These are phyloP conservation scores for Drosophila pachea DNA, from an alignment of 1,140 invertebrate genomes.

Conservation along the genomic window DNA sequence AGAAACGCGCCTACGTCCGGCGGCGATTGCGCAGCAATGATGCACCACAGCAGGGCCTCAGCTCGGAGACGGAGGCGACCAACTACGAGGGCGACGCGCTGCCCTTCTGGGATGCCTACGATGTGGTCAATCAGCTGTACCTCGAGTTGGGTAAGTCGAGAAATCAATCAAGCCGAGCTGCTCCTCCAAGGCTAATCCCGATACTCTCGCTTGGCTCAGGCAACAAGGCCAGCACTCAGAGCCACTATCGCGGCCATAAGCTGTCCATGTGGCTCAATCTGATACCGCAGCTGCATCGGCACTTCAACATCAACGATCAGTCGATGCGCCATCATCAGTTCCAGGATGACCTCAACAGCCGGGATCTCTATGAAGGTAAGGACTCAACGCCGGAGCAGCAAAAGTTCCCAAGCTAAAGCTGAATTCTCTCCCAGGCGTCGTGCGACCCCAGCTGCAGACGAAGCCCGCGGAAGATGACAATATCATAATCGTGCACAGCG, in stretches of 20 bases:
- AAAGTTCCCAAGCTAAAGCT: background rate
- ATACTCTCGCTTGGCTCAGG: slow-evolving; percentile 77
- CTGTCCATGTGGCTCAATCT: slow-evolving; percentile 95
- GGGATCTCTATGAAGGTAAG: slow-evolving; percentile 71
- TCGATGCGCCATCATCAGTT: slow-evolving; percentile 89
- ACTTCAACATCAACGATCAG: slow-evolving; percentile 85
- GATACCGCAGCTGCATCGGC: slow-evolving; percentile 91
- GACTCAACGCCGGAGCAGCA: background rate
- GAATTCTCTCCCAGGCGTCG: slow-evolving; percentile 80
- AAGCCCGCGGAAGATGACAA: slow-evolving; percentile 72
- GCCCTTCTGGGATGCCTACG: slow-evolving; percentile 93
- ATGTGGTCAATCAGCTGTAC: slow-evolving; percentile 92
- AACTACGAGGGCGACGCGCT: slow-evolving; percentile 73
- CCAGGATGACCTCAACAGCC: slow-evolving; percentile 82
- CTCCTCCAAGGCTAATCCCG: background rate
- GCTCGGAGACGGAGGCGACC: slow-evolving; percentile 44
- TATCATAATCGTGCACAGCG: slow-evolving; percentile 56
- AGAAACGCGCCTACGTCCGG: slow-evolving; percentile 60
- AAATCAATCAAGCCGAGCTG: too few relatives aligned
- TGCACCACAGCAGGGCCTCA: slow-evolving; percentile 33
- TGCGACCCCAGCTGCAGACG: slow-evolving; percentile 70
- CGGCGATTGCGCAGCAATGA: slow-evolving; percentile 67
- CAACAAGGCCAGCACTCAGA: slow-evolving; percentile 84
- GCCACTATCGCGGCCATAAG: slow-evolving; percentile 93
- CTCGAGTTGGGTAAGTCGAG: slow-evolving; percentile 86